Evolutionary conservation across 1,140 invertebrate genomes (phyloP).

Genomic region (Euglossa dilemma): DNA sequence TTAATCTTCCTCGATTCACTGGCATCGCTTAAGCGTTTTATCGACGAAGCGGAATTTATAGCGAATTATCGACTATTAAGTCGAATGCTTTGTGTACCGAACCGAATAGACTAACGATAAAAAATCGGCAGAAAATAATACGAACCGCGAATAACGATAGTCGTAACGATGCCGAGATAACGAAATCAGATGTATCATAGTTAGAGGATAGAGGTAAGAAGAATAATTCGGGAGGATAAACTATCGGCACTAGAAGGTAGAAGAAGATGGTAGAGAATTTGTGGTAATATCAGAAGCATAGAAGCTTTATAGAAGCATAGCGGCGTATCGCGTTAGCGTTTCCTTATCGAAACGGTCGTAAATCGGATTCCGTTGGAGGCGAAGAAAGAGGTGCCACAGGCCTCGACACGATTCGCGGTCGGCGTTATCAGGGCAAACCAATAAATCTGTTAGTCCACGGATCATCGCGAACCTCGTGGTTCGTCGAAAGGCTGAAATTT

Average conservation of each 20-base stretch:
- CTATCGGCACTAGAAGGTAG: too few relatives aligned
- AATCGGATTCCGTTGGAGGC: constrained; percentile 51
- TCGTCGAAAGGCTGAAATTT: constrained; percentile 38
- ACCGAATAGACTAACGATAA: too few relatives aligned
- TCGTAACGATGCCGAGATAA: too few relatives aligned
- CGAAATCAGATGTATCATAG: too few relatives aligned
- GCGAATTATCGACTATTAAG: not conserved
- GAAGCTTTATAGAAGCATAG: too few relatives aligned
- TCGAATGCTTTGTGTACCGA: not conserved
- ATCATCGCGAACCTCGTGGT: constrained; percentile 46
- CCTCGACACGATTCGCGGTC: constrained; percentile 48
- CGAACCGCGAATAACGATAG: too few relatives aligned
- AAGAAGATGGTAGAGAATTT: not conserved
- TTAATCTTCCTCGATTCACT: not conserved
- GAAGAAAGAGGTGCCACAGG: constrained; percentile 28
- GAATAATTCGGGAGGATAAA: too few relatives aligned
- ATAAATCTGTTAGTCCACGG: constrained; percentile 59
- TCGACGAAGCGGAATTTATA: not conserved
- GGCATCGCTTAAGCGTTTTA: not conserved
- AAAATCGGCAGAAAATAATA: not conserved
- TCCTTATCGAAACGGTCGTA: constrained; percentile 68
- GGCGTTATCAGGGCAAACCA: constrained; percentile 50
- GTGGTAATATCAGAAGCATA: not conserved
- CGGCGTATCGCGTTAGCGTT: constrained; percentile 28
- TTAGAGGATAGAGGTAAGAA: too few relatives aligned